Base-by-base conservation (phyloP, 2,797 vertebrate species). In the Lutjanus argentimaculatus region DNA sequence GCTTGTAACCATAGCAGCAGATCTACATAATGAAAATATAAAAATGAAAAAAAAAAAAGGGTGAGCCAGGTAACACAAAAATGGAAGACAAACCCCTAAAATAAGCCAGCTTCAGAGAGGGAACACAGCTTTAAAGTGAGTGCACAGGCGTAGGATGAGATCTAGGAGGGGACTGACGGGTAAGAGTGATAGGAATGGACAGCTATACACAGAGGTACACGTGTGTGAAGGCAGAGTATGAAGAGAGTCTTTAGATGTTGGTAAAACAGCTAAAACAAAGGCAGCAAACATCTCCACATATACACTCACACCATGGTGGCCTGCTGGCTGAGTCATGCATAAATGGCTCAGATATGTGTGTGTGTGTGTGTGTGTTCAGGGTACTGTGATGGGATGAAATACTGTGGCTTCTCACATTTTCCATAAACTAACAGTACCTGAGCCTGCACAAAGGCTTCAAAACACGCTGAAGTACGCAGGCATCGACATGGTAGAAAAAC, bases 1-100 rank as follows among this genome's bases (percentile, higher is more conserved):
- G 46, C 25, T 77, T 1, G 83, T 83, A 83, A 79, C 68, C 86
- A 86, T 84, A 79, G 85, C 77, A 85, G 76, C 72, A 77, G 63
- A 45, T 84, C 36, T 70, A 67, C 13, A 77, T 70, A 80, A 63
- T 43, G 12, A 75, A 74, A 70, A 79, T 22, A 43, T 6, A 74
- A 75, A 66, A 63, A 43, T 16, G 15, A 42, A 61, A 45, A 40
- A 67, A 51, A 62, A 45, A 15, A 78, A 48, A 52, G 40, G 15
- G 51, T 55, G 55, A 68, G 53, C 56, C 40, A 51, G 64, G 76
- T 73, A 66, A 56, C 21, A 73, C n/a, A 43, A 15, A 67, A 49
- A 16, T 52, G 3, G 57, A 66, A 76, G 67, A 62, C 7, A 77
- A 70, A 74, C 30, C 45, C 43, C 64, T 55, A 55, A 67, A 77